phyloP scores from a whole-genome alignment of 2,797 vertebrate genomes.

The Tenualosa ilisha region DNA sequence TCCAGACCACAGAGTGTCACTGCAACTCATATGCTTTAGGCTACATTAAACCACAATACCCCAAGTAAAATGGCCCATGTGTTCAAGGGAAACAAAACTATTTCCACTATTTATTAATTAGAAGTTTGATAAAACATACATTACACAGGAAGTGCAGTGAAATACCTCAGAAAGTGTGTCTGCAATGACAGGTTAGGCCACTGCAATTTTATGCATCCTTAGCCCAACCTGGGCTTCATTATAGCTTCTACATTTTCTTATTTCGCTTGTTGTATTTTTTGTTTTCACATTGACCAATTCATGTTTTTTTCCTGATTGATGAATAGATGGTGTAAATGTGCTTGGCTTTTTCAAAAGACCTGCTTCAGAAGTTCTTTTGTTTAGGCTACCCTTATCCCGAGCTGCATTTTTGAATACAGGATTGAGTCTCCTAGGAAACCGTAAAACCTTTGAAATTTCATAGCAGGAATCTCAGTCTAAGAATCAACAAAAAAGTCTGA shows the following conservation, averaged over 20 bases:
- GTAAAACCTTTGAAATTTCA: slow-evolving; percentile 13
- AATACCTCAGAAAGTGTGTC: too few species aligned
- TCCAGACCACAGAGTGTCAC: too few species aligned
- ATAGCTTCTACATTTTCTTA: neutral
- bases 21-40: too few species aligned
- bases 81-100: too few species aligned
- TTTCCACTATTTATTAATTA: too few species aligned
- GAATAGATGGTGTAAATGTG: neutral
- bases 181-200: too few species aligned
- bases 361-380: slow-evolving; percentile 13
- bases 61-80: too few species aligned
- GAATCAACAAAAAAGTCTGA: neutral
- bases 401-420: slow-evolving; percentile 17
- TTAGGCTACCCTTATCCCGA: neutral
- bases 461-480: slow-evolving; percentile 1
- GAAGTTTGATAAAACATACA: too few species aligned
- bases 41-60: too few species aligned
- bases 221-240: neutral
- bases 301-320: neutral
- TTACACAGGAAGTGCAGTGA: too few species aligned
- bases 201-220: too few species aligned
- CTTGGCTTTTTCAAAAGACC: neutral
- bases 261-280: neutral
- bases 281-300: neutral
- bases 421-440: slow-evolving; percentile 16